These are phyloP conservation scores for Drosophila melanica DNA, from an alignment of 1,140 invertebrate genomes.

Conservation along the genomic window DNA sequence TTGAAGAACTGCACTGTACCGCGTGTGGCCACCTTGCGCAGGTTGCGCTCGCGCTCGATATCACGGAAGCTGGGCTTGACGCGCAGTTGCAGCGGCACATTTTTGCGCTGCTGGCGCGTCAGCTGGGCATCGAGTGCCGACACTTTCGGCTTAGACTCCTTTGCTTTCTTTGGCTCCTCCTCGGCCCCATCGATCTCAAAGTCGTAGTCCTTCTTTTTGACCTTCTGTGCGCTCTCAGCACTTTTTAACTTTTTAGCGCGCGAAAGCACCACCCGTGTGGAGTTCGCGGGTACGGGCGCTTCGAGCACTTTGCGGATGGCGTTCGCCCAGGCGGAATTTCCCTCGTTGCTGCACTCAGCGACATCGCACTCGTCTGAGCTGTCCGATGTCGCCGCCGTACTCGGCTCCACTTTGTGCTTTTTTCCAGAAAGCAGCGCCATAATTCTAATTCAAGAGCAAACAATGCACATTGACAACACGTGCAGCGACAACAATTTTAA, in stretches of 20 bases:
- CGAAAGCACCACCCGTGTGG: constrained; percentile 51
- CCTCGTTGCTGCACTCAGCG: constrained; percentile 35
- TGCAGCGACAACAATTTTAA: constrained; percentile 9
- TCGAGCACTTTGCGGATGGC: constrained; percentile 61
- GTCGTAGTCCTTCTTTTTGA: constrained; percentile 71
- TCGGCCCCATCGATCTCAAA: constrained; percentile 85
- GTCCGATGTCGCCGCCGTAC: constrained; percentile 20
- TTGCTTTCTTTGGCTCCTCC: constrained; percentile 84
- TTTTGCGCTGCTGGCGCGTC: constrained; percentile 76
- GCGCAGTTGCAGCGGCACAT: constrained; percentile 87
- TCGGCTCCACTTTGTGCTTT: constrained; percentile 3
- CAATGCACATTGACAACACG: constrained; percentile 16
- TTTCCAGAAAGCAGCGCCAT: constrained; percentile 58
- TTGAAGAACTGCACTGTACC: constrained; percentile 97
- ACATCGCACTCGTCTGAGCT: constrained; percentile 40
- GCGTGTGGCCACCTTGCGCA: constrained; percentile 94
- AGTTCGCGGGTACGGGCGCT: constrained; percentile 44
- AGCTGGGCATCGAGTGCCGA: constrained; percentile 61
- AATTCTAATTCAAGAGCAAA: not conserved
- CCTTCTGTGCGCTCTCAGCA: not conserved
- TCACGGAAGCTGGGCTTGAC: constrained; percentile 90
- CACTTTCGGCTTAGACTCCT: constrained; percentile 79
- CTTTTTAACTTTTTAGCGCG: constrained; percentile 47
- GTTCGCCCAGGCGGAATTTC: constrained; percentile 64
- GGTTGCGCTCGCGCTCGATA: constrained; percentile 89